A percentile compares a stretch with the other conserved stretches of the same genome.
phyloP scores from a whole-genome alignment of 2,113 vertebrate species.

The Hystrix brachyura region DNA sequence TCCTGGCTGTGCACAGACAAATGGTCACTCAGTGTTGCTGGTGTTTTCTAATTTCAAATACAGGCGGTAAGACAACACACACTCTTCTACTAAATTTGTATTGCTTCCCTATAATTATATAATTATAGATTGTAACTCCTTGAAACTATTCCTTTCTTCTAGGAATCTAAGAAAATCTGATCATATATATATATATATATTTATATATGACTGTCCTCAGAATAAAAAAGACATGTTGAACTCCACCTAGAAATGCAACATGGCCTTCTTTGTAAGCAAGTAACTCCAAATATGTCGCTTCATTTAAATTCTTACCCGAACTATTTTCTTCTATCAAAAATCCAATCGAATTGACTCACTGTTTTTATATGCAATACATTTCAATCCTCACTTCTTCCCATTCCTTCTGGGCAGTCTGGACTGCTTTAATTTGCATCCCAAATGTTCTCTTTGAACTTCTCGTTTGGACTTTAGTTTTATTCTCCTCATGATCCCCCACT shows the following conservation, averaged over 20 bases:
- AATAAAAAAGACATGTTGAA: not conserved
- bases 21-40: not conserved
- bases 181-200: not conserved
- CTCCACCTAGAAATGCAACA: not conserved
- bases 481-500: not conserved
- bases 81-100: not conserved
- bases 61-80: not conserved
- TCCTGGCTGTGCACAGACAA: not conserved
- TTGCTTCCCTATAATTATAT: not conserved
- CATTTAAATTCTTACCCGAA: not conserved
- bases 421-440: not conserved
- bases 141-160: not conserved
- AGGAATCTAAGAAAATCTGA: slow-evolving; percentile 4
- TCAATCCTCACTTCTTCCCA: not conserved
- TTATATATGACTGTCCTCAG: not conserved
- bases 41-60: slow-evolving; percentile 33
- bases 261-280: not conserved
- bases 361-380: not conserved
- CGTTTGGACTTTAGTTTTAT: slow-evolving; percentile 41
- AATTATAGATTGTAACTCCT: not conserved
- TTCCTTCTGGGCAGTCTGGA: not conserved
- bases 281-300: not conserved
- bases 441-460: slow-evolving; percentile 34
- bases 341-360: not conserved
- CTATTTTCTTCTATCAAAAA: slow-evolving; percentile 25